phyloP scores from a whole-genome alignment of 2,888 invertebrate genomes.

The Glaucopsyche alexis region DNA sequence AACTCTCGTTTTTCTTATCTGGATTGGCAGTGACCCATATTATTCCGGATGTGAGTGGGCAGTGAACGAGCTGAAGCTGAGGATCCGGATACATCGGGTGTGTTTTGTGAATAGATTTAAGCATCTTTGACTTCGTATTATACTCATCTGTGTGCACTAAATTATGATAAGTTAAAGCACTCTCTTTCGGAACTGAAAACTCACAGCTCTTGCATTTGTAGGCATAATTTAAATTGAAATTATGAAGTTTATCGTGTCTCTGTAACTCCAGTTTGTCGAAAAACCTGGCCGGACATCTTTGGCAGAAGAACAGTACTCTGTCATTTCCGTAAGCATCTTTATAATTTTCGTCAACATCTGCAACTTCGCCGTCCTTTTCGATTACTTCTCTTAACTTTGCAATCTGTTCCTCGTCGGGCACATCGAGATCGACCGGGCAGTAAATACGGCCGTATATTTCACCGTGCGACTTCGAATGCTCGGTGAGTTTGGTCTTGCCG shows the following conservation, averaged over 20 bases:
- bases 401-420: conserved; percentile 85
- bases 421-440: conserved; percentile 83
- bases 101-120: conserved; percentile 83
- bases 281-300: conserved; percentile 91
- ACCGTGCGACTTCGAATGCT: conserved; percentile 88
- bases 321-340: conserved; percentile 53
- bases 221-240: conserved; percentile 77
- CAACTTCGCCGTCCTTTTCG: conserved; percentile 41
- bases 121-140: conserved; percentile 86
- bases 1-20: conserved; percentile 49
- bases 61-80: conserved; percentile 68
- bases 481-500: conserved; percentile 84
- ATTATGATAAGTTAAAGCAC: conserved; percentile 84
- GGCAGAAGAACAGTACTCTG: conserved; percentile 83
- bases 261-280: conserved; percentile 86
- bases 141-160: conserved; percentile 89
- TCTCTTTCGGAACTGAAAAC: conserved; percentile 86
- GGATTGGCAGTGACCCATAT: conserved; percentile 71
- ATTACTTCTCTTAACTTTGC: conserved; percentile 63
- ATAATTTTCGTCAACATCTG: conserved; percentile 44
- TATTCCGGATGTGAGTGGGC: conserved; percentile 53
- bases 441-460: conserved; percentile 86
- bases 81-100: conserved; percentile 84
- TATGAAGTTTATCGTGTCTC: conserved; percentile 86
- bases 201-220: conserved; percentile 88